These are phyloP conservation scores for Drosophila pandora DNA, from an alignment of 1,140 invertebrate species.

Conservation along the genomic window DNA sequence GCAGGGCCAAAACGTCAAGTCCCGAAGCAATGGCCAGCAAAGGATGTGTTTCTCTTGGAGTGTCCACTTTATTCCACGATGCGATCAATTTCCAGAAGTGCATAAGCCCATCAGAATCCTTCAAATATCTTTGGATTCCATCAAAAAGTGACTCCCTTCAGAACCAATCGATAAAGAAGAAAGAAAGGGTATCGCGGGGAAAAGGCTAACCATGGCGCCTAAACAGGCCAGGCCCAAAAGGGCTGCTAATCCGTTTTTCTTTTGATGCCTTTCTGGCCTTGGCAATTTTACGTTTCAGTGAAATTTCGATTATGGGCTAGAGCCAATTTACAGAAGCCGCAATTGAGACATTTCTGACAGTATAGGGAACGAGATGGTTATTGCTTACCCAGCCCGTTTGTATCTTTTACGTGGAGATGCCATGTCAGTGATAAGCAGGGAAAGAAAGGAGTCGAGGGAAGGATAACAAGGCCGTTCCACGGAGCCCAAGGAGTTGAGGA, in stretches of 20 bases:
- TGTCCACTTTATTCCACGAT: not conserved
- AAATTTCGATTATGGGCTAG: conserved; percentile 72
- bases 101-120: not conserved
- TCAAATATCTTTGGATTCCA: not conserved
- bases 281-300: conserved; percentile 76
- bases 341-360: conserved; percentile 75
- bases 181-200: conserved; percentile 27
- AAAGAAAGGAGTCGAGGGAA: conserved; percentile 5
- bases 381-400: conserved; percentile 54
- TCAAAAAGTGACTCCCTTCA: conserved; percentile 39
- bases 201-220: conserved; percentile 60
- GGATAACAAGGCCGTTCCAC: conserved; percentile 54
- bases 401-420: conserved; percentile 56
- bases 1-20: not conserved
- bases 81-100: not conserved
- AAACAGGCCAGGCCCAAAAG: conserved; percentile 37
- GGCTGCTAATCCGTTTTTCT: conserved; percentile 31
- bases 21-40: not conserved
- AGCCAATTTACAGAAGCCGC: conserved; percentile 71
- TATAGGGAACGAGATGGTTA: conserved; percentile 66
- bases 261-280: conserved; percentile 20
- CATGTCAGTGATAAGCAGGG: conserved; percentile 58
- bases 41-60: not conserved
- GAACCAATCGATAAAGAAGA: conserved; percentile 38
- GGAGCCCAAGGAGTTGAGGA: conserved; percentile 66